phyloP scores from a whole-genome alignment of 2,113 vertebrate genomes.

The Thymallus thymallus region DNA sequence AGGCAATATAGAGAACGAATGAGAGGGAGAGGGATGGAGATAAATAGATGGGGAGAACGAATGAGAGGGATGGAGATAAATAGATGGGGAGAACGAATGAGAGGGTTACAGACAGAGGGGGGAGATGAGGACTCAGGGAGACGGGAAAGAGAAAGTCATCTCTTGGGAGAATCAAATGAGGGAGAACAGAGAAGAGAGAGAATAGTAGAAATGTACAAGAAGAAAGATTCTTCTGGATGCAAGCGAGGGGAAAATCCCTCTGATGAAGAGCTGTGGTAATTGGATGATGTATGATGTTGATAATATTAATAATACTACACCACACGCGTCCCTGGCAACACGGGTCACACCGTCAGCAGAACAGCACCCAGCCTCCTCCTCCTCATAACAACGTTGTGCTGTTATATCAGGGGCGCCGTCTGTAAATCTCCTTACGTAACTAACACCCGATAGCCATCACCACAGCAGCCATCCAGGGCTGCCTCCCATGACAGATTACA shows the following conservation, averaged over 20 bases:
- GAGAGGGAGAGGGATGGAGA: background rate
- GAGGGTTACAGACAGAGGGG: too few species aligned
- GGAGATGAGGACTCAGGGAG: too few species aligned
- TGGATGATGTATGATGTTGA: too few species aligned
- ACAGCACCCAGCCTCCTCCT: background rate
- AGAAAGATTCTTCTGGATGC: too few species aligned
- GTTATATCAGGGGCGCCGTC: constrained; percentile 32
- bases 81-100: background rate
- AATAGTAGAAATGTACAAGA: too few species aligned
- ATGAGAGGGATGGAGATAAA: background rate
- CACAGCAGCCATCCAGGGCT: constrained; percentile 18
- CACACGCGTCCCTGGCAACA: background rate
- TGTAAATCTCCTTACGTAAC: constrained; percentile 58
- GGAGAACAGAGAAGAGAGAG: background rate
- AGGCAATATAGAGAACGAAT: background rate
- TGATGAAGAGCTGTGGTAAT: background rate
- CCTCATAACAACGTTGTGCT: too few species aligned
- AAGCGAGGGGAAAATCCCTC: background rate
- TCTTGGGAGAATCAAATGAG: too few species aligned
- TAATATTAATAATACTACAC: constrained; percentile 4
- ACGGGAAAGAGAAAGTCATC: too few species aligned
- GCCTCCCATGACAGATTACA: constrained; percentile 18
- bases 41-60: background rate
- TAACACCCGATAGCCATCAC: constrained; percentile 7
- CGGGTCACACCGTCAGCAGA: background rate